phyloP scores from a whole-genome alignment of 2,797 vertebrate species.

The Chiloscyllium punctatum region DNA sequence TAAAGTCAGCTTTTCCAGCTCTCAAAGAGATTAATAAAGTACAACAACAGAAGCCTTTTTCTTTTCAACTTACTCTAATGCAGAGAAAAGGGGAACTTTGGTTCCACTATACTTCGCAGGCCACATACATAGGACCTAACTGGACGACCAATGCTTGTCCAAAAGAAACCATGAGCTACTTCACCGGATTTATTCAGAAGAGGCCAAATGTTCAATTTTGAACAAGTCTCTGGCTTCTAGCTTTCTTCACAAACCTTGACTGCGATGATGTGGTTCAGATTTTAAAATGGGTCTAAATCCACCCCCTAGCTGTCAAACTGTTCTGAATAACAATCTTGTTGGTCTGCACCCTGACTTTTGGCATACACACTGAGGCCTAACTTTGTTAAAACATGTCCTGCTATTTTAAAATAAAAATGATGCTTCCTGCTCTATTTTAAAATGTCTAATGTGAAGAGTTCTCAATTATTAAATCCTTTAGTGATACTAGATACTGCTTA shows the following conservation, averaged over 20 bases:
- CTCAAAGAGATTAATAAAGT: not conserved
- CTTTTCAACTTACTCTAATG: not conserved
- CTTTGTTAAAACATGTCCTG: not conserved
- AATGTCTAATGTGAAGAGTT: not conserved
- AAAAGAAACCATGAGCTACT: not conserved
- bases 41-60: not conserved
- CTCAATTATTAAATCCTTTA: not conserved
- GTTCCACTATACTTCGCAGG: not conserved
- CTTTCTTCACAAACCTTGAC: not conserved
- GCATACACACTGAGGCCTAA: not conserved
- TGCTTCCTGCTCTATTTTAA: not conserved
- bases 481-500: not conserved
- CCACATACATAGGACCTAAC: not conserved
- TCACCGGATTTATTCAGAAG: not conserved
- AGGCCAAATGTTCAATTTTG: not conserved
- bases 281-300: not conserved
- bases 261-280: not conserved
- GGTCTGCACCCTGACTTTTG: not conserved
- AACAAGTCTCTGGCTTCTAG: not conserved
- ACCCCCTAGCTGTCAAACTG: not conserved
- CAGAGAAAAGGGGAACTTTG: not conserved
- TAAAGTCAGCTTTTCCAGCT: not conserved
- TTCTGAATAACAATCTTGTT: not conserved
- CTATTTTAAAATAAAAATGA: not conserved
- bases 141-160: not conserved